These are phyloP conservation scores for Drosophila pachea DNA, from an alignment of 1,140 invertebrate species.

Conservation along the genomic window DNA sequence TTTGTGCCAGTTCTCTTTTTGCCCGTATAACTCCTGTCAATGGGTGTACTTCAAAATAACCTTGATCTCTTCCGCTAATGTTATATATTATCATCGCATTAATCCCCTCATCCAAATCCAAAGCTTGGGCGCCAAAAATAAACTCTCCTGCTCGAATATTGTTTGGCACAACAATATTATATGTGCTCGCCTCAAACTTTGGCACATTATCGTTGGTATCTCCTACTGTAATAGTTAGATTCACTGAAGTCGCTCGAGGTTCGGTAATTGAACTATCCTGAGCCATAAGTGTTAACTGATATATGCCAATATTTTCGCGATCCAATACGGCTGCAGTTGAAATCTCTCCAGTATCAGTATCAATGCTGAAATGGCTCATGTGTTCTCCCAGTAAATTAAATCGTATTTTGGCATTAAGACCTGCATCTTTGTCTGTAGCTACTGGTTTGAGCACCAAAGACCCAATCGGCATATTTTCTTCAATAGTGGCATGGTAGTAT, in stretches of 20 bases:
- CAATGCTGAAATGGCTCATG: slow-evolving; percentile 86
- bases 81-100: slow-evolving; percentile 90
- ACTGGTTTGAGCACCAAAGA: slow-evolving; percentile 86
- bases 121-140: slow-evolving; percentile 91
- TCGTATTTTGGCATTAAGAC: slow-evolving; percentile 90
- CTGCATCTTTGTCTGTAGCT: slow-evolving; percentile 89
- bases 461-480: slow-evolving; percentile 87
- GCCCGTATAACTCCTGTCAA: slow-evolving; percentile 91
- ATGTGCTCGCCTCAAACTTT: slow-evolving; percentile 85
- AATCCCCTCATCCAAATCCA: slow-evolving; percentile 87
- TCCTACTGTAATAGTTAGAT: slow-evolving; percentile 87
- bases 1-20: slow-evolving; percentile 79
- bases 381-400: slow-evolving; percentile 91
- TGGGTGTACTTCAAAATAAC: slow-evolving; percentile 87
- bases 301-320: slow-evolving; percentile 87
- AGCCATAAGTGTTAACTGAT: slow-evolving; percentile 90
- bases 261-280: slow-evolving; percentile 92
- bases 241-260: slow-evolving; percentile 87
- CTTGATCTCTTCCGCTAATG: slow-evolving; percentile 87
- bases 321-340: slow-evolving; percentile 86
- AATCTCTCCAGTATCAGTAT: slow-evolving; percentile 87
- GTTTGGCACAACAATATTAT: slow-evolving; percentile 89
- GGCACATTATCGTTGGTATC: slow-evolving; percentile 95
- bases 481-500: slow-evolving; percentile 86
- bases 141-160: slow-evolving; percentile 87